Conservation (phyloP, 2,888 invertebrate species). For the Epistrophe grossulariae region DNA sequence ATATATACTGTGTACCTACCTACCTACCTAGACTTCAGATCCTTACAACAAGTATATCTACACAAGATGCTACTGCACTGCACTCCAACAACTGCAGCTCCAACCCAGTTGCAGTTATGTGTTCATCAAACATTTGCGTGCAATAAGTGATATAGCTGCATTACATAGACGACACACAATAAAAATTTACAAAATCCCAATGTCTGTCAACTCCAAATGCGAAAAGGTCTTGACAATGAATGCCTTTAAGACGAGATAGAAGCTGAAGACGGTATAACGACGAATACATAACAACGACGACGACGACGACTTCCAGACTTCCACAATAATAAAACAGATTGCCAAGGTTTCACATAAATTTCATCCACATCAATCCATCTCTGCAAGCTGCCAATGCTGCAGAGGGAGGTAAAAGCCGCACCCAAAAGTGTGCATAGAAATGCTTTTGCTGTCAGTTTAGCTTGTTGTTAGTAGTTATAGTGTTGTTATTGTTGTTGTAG, state of each 20-base stretch:
- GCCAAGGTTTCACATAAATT: conserved; percentile 69
- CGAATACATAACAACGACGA: too few species aligned
- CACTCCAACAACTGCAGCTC: conserved; percentile 34
- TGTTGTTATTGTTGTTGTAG: conserved; percentile 25
- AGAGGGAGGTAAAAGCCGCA: conserved; percentile 44
- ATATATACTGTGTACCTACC: not conserved
- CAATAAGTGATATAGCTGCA: conserved; percentile 37
- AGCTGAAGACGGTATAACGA: conserved; percentile 5
- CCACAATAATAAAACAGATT: conserved; percentile 54
- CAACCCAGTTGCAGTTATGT: conserved; percentile 66
- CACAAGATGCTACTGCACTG: conserved; percentile 36
- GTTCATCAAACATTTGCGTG: conserved; percentile 67
- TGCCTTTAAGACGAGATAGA: conserved; percentile 19
- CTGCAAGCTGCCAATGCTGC: conserved; percentile 28
- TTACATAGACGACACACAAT: conserved; percentile 46
- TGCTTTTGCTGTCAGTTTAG: conserved; percentile 28
- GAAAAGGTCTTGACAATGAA: conserved; percentile 72
- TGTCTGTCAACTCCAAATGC: conserved; percentile 60
- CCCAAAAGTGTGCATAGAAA: conserved; percentile 54
- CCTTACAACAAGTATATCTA: conserved; percentile 33
- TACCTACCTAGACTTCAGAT: not conserved
- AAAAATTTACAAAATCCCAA: conserved; percentile 40
- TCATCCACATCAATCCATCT: conserved; percentile 35
- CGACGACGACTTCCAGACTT: conserved; percentile 52
- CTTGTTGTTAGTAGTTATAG: conserved; percentile 9